Conservation (phyloP, 2,797 vertebrate species). For the Odontamblyopus rebecca region DNA sequence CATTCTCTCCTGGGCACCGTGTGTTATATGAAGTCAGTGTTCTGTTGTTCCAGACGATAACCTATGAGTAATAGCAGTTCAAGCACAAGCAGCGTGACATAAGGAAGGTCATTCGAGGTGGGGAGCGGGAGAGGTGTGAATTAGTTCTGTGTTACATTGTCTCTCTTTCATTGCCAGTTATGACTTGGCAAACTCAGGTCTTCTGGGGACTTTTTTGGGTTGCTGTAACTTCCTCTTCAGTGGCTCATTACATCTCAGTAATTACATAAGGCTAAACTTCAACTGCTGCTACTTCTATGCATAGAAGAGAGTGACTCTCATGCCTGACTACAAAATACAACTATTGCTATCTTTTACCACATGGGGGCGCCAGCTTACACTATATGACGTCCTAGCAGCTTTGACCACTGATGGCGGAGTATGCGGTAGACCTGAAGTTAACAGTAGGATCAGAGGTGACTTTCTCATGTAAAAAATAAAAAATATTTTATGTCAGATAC, state of each 20-base stretch:
- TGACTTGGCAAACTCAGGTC: background rate
- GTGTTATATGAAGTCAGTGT: conserved; percentile 59
- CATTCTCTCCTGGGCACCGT: conserved; percentile 43
- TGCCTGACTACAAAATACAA: background rate
- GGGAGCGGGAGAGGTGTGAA: conserved; percentile 44
- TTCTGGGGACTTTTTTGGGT: conserved; percentile 8
- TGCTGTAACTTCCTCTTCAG: conserved; percentile 9
- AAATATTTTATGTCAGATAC: conserved; percentile 20
- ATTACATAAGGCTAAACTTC: conserved; percentile 11
- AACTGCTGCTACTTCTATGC: conserved; percentile 7
- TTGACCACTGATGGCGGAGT: background rate
- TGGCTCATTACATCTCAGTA: background rate
- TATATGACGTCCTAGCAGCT: conserved; percentile 24
- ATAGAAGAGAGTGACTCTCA: background rate
- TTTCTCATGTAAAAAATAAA: conserved; percentile 36
- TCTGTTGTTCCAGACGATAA: conserved; percentile 47
- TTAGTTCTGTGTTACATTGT: conserved; percentile 30
- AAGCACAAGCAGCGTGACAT: conserved; percentile 49
- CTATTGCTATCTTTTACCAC: conserved; percentile 52
- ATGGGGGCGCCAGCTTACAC: conserved; percentile 72
- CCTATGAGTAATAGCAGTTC: conserved; percentile 55
- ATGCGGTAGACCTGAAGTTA: conserved; percentile 19
- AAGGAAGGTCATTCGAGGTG: conserved; percentile 42
- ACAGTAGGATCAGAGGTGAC: conserved; percentile 24
- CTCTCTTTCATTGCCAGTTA: conserved; percentile 18